phyloP scores from a whole-genome alignment of 2,888 invertebrate species.

The Andrena praecox region DNA sequence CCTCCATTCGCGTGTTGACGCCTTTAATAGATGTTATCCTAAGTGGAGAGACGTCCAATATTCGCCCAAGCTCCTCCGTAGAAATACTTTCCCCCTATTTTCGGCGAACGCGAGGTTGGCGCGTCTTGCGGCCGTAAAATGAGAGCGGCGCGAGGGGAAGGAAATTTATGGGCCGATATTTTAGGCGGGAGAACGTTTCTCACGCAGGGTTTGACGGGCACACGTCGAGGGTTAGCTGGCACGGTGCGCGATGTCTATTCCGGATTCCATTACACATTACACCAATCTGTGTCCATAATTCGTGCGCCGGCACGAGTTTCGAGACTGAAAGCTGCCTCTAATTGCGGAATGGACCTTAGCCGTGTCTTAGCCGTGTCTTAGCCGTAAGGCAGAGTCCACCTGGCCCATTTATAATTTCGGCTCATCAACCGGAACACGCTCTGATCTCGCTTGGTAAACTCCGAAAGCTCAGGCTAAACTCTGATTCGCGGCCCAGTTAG shows the following conservation, averaged over 20 bases:
- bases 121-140: not conserved
- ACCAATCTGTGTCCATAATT: constrained; percentile 12
- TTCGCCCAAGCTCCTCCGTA: not conserved
- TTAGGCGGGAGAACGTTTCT: not conserved
- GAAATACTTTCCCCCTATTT: not conserved
- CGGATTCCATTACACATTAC: constrained; percentile 4
- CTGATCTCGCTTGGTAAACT: constrained; percentile 14
- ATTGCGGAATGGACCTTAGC: not conserved
- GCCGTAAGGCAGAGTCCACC: not conserved
- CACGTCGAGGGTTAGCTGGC: not conserved
- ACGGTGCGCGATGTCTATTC: not conserved
- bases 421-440: not conserved
- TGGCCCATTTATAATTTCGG: constrained; percentile 36
- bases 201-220: not conserved
- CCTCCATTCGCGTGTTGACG: constrained; percentile 3
- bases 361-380: not conserved
- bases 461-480: not conserved
- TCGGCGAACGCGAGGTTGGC: not conserved
- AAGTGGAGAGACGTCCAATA: not conserved
- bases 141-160: no score
- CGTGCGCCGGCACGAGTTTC: constrained; percentile 7
- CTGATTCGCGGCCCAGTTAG: not conserved
- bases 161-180: constrained; percentile 26
- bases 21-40: constrained; percentile 23
- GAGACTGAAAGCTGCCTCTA: not conserved